Evolutionary conservation across 2,888 invertebrate species (phyloP), one percentile per base, ranked within the genome.

Genomic region (Philereme transversata): DNA sequence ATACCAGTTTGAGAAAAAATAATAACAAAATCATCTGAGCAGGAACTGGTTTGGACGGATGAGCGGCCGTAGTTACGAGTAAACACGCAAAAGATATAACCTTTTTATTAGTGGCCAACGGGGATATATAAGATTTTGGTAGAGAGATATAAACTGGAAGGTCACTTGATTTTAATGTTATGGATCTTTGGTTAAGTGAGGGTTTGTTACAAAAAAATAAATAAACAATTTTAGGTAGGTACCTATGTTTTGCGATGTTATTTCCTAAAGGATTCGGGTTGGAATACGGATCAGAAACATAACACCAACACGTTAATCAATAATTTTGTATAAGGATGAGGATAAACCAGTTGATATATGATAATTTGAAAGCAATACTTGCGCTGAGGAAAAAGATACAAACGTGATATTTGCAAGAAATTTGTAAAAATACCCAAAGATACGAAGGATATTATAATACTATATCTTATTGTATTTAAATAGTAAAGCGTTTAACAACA

Each of bases 1-100:
- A 76, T 76, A 75, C 72, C 74, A 74, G 71, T 70, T 73, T 59
- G 71, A 71, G 71, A 87, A 88, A 87, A 87, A 86, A 87, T 85
- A 88, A 88, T 83, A 88, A 88, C 84, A 88, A 86, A 84, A 86
- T 89, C 83, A 88, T 88, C 84, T 86, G 86, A 70, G 67, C 75
- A 67, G 81, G 80, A 90, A 91, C 91, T 73, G 88, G 91, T 90
- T 90, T 65, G 65, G 69, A 70, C 78, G 83, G 83, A 84, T 83
- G 85, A 81, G 79, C 74, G 76, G 77, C 57, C 10, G 57, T 64
- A 60, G 65, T 73, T 73, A 72, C 67, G 74, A 82, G 78, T 79
- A 79, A 79, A 84, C 79, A 82, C 73, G 78, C 76, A 71, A 78
- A 83, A 80, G 77, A 75, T 60, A 55, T 43, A 78, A 78, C 69